A percentile compares a stretch with the other conserved stretches of the same genome.
phyloP scores from a whole-genome alignment of 2,888 invertebrate genomes.

The Sturmia bella region DNA sequence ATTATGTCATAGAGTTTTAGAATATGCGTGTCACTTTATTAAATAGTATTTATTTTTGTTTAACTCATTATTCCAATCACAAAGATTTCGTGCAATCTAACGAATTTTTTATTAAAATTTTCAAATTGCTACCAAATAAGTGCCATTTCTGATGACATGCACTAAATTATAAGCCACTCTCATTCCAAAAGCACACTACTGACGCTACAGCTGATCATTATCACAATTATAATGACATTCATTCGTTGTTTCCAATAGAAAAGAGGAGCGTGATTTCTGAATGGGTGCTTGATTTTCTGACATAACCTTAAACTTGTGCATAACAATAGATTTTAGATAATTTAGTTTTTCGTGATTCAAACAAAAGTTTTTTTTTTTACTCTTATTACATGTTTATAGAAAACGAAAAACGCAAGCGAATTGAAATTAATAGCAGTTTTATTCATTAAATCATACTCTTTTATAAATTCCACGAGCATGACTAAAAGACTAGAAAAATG shows the following conservation, averaged over 20 bases:
- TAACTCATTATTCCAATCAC: too few relatives aligned
- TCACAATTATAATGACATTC: conserved; percentile 33
- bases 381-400: background rate
- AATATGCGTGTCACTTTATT: too few relatives aligned
- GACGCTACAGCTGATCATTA: conserved; percentile 2
- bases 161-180: conserved; percentile 16
- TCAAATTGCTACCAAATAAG: conserved; percentile 26
- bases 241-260: background rate
- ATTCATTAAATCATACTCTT: conserved; percentile 13
- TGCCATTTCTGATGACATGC: conserved; percentile 42
- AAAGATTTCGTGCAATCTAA: conserved; percentile 39
- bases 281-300: conserved; percentile 56
- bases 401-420: background rate
- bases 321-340: conserved; percentile 6
- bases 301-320: conserved; percentile 65
- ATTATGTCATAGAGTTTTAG: too few relatives aligned
- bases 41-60: too few relatives aligned
- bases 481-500: too few relatives aligned
- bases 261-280: conserved; percentile 46
- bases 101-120: background rate
- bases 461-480: conserved; percentile 1
- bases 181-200: background rate
- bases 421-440: background rate
- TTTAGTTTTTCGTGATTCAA: conserved; percentile 33
- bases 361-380: background rate